These are phyloP conservation scores for Sceloporus undulatus DNA, from an alignment of 2,113 vertebrate genomes.

Conservation along the genomic window DNA sequence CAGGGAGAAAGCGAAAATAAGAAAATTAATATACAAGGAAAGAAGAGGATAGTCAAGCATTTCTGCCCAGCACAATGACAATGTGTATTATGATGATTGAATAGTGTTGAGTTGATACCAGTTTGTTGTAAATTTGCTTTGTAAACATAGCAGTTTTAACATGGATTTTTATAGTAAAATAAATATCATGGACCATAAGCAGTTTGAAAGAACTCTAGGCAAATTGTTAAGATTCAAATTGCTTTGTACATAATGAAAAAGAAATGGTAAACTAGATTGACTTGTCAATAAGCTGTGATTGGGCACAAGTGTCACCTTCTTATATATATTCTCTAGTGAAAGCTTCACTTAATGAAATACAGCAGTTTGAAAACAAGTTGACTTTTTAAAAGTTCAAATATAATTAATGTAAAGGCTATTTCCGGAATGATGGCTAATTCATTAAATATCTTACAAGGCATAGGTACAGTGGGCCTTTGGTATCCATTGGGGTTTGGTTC, in stretches of 20 bases:
- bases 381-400: constrained; percentile 45
- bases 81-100: constrained; percentile 10
- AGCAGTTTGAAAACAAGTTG: constrained; percentile 61
- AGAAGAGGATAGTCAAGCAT: too few species aligned
- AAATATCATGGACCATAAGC: neutral
- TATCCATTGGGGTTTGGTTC: too few species aligned
- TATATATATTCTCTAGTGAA: constrained; percentile 61
- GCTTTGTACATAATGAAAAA: constrained; percentile 46
- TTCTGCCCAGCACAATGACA: neutral
- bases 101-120: too few species aligned
- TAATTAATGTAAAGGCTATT: constrained; percentile 52
- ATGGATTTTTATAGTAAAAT: constrained; percentile 28
- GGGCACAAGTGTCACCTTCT: constrained; percentile 58
- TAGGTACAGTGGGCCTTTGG: neutral
- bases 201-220: constrained; percentile 32
- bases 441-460: neutral
- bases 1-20: neutral
- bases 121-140: too few species aligned
- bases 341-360: constrained; percentile 63
- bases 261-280: constrained; percentile 48
- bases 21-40: neutral
- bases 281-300: constrained; percentile 78
- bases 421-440: neutral
- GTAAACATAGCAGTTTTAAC: constrained; percentile 2
- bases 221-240: constrained; percentile 55